Conservation (phyloP, 2,888 invertebrate species). For the Parnassius glacialis region DNA sequence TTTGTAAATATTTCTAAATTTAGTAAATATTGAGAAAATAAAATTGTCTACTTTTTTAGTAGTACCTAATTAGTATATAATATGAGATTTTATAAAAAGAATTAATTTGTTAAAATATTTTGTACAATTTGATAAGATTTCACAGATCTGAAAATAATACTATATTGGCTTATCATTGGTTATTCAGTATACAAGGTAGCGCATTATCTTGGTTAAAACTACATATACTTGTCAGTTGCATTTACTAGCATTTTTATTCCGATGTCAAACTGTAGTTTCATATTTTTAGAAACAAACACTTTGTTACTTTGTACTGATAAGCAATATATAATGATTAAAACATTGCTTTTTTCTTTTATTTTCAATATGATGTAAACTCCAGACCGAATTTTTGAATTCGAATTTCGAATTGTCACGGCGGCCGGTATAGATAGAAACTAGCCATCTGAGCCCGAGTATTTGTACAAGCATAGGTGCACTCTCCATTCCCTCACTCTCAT, state of each 20-base stretch:
- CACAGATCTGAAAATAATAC: slow-evolving; percentile 58
- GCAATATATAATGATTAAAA: slow-evolving; percentile 78
- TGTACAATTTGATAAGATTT: slow-evolving; percentile 67
- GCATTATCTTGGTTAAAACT: slow-evolving; percentile 64
- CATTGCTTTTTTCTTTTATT: slow-evolving; percentile 35
- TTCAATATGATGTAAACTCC: not conserved
- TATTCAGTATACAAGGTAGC: slow-evolving; percentile 55
- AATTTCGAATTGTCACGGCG: too few relatives aligned
- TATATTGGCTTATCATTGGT: slow-evolving; percentile 68
- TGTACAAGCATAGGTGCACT: too few relatives aligned
- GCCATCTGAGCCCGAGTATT: too few relatives aligned
- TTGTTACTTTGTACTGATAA: slow-evolving; percentile 78
- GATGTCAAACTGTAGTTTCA: slow-evolving; percentile 64
- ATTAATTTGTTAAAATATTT: slow-evolving; percentile 63
- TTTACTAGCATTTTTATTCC: slow-evolving; percentile 77
- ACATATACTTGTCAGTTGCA: slow-evolving; percentile 68
- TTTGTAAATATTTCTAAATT: slow-evolving; percentile 77
- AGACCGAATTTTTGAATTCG: too few relatives aligned
- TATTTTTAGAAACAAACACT: slow-evolving; percentile 68
- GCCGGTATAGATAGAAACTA: not conserved
- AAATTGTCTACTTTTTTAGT: slow-evolving; percentile 64
- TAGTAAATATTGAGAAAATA: slow-evolving; percentile 60
- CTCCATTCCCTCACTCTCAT: too few relatives aligned
- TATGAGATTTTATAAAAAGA: slow-evolving; percentile 70
- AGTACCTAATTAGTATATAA: slow-evolving; percentile 76